phyloP scores from a whole-genome alignment of 2,113 vertebrate genomes.

The Oxyura jamaicensis region DNA sequence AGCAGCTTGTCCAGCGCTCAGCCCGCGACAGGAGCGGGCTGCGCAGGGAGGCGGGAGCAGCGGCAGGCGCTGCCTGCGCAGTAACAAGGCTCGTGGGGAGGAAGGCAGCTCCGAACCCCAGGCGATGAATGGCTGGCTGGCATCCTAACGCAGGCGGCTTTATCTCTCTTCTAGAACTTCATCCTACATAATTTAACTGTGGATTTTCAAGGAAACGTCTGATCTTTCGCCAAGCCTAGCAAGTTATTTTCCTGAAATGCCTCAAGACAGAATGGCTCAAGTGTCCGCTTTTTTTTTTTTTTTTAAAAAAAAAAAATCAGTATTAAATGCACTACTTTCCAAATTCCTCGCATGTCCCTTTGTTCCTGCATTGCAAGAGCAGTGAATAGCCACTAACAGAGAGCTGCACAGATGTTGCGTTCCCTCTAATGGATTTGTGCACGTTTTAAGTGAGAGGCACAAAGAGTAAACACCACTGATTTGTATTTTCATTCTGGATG shows the following conservation, averaged over 20 bases:
- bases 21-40: neutral
- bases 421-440: neutral
- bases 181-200: conserved; percentile 45
- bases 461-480: neutral
- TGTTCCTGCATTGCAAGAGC: neutral
- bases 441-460: neutral
- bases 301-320: neutral
- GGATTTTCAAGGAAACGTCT: conserved; percentile 33
- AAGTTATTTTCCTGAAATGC: conserved; percentile 21
- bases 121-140: neutral
- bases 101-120: conserved; percentile 2
- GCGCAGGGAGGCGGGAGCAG: too few relatives aligned
- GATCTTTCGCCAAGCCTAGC: conserved; percentile 40
- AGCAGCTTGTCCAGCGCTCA: neutral
- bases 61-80: neutral
- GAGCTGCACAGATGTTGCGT: conserved; percentile 8
- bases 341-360: neutral
- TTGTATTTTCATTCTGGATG: neutral
- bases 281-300: neutral
- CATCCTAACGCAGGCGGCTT: conserved; percentile 27
- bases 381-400: neutral
- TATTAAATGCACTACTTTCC: conserved; percentile 3
- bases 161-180: neutral
- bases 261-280: conserved; percentile 19
- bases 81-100: neutral